These are phyloP conservation scores for Tapirus indicus DNA, from an alignment of 2,797 vertebrate species.

Conservation along the genomic window DNA sequence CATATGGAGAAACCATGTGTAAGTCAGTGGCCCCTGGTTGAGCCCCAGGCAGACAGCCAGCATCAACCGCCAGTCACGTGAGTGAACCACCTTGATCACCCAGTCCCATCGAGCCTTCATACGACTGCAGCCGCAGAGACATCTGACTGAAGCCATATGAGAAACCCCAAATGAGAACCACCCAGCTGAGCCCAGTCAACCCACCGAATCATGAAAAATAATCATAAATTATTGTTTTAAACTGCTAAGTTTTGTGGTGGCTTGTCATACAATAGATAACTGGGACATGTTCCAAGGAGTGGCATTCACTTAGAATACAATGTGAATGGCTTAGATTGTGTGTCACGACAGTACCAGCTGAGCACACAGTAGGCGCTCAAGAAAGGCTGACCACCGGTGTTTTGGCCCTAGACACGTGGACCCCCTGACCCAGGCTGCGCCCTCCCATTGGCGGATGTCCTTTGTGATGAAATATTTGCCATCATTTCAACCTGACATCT, in stretches of 20 bases:
- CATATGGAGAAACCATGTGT: not conserved
- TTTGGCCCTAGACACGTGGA: not conserved
- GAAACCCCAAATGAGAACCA: not conserved
- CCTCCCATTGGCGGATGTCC: not conserved
- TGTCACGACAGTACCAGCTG: too few species aligned
- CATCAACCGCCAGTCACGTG: not conserved
- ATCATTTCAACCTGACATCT: conserved; percentile 67
- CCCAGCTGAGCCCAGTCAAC: not conserved
- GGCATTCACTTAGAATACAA: not conserved
- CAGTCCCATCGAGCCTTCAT: not conserved
- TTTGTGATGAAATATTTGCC: conserved; percentile 63
- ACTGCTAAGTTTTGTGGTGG: not conserved
- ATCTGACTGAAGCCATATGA: not conserved
- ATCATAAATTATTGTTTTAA: not conserved
- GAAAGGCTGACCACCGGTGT: not conserved
- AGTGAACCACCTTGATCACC: not conserved
- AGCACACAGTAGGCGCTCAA: conserved; percentile 14
- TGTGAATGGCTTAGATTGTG: not conserved
- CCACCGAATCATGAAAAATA: not conserved
- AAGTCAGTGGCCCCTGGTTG: not conserved
- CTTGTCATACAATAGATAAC: not conserved
- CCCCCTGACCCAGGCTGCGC: not conserved
- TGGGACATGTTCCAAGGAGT: not conserved
- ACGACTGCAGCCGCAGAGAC: not conserved
- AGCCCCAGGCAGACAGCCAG: not conserved